Percentiles rank a stretch among this genome's conserved stretches.
Conservation (phyloP, 2,888 invertebrate species). For the Callosobruchus maculatus region DNA sequence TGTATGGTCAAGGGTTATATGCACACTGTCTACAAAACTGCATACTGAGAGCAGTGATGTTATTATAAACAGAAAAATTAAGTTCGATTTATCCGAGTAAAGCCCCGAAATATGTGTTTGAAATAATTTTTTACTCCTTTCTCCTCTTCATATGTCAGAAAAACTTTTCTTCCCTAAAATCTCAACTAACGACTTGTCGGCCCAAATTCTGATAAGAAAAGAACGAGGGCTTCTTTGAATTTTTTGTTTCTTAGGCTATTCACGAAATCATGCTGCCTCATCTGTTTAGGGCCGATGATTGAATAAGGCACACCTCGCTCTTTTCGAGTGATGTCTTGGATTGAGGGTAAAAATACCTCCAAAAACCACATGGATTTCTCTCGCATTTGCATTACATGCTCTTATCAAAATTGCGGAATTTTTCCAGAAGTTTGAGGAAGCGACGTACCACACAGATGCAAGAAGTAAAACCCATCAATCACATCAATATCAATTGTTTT, state of each 20-base stretch:
- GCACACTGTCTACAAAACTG: too few species aligned
- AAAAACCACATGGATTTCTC: neutral
- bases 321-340: neutral
- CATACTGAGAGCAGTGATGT: too few species aligned
- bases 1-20: too few species aligned
- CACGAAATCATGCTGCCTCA: neutral
- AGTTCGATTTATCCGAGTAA: too few species aligned
- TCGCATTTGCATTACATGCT: neutral
- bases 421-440: neutral
- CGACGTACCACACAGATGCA: neutral
- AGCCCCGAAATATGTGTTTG: too few species aligned
- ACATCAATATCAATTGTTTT: neutral
- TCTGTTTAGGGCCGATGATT: constrained; percentile 34
- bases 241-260: neutral
- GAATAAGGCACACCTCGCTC: constrained; percentile 20
- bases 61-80: too few species aligned
- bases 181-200: too few species aligned
- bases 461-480: neutral
- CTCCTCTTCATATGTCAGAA: neutral
- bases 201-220: too few species aligned
- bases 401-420: neutral
- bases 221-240: constrained; percentile 1
- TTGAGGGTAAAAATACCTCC: neutral
- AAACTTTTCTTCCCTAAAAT: too few species aligned
- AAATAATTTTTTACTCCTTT: too few species aligned